Percentiles rank a stretch among this genome's conserved stretches.
Conservation (phyloP, 2,888 invertebrate genomes). For the Ypsolopha scabrella region DNA sequence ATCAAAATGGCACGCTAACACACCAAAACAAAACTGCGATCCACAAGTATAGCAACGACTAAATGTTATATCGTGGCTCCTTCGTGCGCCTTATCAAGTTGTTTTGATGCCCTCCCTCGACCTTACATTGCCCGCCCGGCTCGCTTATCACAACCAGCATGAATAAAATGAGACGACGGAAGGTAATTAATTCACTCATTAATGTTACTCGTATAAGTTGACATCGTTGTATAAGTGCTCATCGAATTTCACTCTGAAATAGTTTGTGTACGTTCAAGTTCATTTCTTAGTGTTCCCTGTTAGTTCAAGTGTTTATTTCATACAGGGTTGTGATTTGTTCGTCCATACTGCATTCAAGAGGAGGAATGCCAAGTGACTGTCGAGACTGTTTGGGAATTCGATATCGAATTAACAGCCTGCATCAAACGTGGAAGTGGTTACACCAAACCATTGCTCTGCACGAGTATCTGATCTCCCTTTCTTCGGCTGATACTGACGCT, state of each 20-base stretch:
- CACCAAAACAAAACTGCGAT: too few species aligned
- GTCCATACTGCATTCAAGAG: slow-evolving; percentile 62
- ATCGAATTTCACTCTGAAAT: slow-evolving; percentile 8
- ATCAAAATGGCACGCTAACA: too few species aligned
- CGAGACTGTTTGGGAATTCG: slow-evolving; percentile 90
- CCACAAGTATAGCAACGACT: slow-evolving; percentile 23
- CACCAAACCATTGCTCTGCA: slow-evolving; percentile 91
- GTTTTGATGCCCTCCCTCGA: slow-evolving; percentile 65
- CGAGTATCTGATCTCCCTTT: slow-evolving; percentile 87
- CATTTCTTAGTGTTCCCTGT: background rate
- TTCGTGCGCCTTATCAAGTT: slow-evolving; percentile 61
- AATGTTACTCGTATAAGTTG: slow-evolving; percentile 33
- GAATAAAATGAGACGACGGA: slow-evolving; percentile 58
- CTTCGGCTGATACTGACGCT: slow-evolving; percentile 78
- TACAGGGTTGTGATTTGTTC: slow-evolving; percentile 50
- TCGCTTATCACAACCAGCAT: slow-evolving; percentile 56
- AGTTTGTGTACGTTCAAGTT: slow-evolving; percentile 1
- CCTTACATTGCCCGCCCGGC: slow-evolving; percentile 48
- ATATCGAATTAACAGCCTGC: slow-evolving; percentile 87
- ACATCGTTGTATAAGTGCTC: slow-evolving; percentile 15
- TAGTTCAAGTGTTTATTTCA: slow-evolving; percentile 24
- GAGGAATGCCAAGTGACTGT: slow-evolving; percentile 77
- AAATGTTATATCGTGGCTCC: slow-evolving; percentile 44
- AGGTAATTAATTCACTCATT: slow-evolving; percentile 49
- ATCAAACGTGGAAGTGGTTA: slow-evolving; percentile 96